Evolutionary conservation across 2,113 vertebrate species (phyloP), one percentile per base, ranked within the genome.

Genomic region (Onychorhynchus coronatus): DNA sequence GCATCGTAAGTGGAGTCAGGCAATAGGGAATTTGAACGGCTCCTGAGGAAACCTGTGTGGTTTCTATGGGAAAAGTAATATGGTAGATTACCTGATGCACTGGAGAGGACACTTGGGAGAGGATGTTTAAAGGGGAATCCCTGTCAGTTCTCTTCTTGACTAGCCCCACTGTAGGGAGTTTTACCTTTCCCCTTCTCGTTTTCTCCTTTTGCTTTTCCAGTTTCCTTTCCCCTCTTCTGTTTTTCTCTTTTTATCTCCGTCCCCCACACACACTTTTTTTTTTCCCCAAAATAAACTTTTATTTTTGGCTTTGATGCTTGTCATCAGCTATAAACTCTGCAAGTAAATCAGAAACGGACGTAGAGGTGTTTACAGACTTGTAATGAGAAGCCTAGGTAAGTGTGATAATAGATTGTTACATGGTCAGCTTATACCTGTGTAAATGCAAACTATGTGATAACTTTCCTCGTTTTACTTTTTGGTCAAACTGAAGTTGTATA

Each of bases 231-330:
- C 5, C 14, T 27, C 42, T 71, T 41, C 11, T 25, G 19, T 37
- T 65, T 61, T 56, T 55, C 19, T 78, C 12, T 62, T 61, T 62
- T 61, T 63, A 11, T 59, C 8, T 31, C 5, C 66, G 6, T 14
- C 20, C 2, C 0, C 0, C 28, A 2, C 1, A 0, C 3, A 1
- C 9, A 0, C 0, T 5, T 2, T 37, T 62, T 28, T 30, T 55
- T 17, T 30, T 13, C 6, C 14, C 8, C 4, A 2, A 12, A 80
- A 55, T 2, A 49, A 91, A 23, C 39, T 39, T 46, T 19, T 28
- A 2, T 52, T 66, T 17, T 58, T 85, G n/a, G 31, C 35, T 19
- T 46, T 72, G 39, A 31, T 87, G 55, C 21, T 61, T 70, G 31
- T 49, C 13, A 12, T 37, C 12, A 67, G 19, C 62, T 74, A 13